Conservation (phyloP, 2,797 vertebrate species). For the Loriculus beryllinus region DNA sequence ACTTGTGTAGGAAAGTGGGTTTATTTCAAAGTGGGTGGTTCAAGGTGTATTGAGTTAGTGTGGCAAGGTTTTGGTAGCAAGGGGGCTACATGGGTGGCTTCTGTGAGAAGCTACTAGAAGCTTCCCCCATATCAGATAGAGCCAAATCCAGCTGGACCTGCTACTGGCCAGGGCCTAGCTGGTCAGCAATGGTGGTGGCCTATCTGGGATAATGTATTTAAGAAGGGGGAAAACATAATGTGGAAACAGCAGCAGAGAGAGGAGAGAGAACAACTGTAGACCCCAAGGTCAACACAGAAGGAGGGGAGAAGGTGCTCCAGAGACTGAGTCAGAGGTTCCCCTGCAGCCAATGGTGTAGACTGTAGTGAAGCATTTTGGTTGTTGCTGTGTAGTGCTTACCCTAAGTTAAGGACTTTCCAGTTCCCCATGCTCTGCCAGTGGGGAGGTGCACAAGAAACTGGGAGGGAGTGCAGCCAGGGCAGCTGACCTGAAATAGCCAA, state of each 20-base stretch:
- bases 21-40: constrained; percentile 19
- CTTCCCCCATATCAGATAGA: not conserved
- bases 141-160: not conserved
- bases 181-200: not conserved
- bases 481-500: not conserved
- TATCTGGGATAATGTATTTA: not conserved
- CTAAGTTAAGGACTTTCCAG: not conserved
- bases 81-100: not conserved
- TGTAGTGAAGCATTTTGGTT: not conserved
- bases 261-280: not conserved
- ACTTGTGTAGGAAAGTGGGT: constrained; percentile 10
- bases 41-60: not conserved
- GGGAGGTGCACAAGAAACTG: not conserved
- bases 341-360: not conserved
- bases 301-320: not conserved
- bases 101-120: not conserved
- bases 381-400: not conserved
- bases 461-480: not conserved
- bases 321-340: not conserved
- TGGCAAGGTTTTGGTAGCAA: not conserved
- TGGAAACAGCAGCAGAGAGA: not conserved
- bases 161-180: fast-evolving
- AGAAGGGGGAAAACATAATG: fast-evolving
- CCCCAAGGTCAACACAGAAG: not conserved
- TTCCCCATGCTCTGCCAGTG: not conserved